Evolutionary conservation across 2,797 vertebrate genomes (phyloP), one percentile per base, ranked within the genome.

Genomic region (Channallabes apus): DNA sequence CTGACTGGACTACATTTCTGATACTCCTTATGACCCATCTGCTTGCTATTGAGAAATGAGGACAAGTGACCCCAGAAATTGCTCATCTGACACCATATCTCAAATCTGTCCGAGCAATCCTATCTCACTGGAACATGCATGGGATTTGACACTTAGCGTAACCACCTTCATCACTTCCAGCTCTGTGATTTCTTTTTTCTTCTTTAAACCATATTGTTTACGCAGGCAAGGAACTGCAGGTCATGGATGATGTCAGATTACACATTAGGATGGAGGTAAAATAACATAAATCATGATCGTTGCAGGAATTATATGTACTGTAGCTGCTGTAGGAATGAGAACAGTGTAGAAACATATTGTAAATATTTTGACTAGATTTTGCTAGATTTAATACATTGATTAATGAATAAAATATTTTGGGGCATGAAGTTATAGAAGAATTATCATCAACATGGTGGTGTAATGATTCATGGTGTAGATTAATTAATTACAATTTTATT

Each of bases 81-180:
- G 9, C 54, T 76, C 73, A 20, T 32, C 73, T 58, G 90, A 90
- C 90, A 90, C 86, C 68, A 62, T 84, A 87, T 89, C 89, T 90
- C 76, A 86, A 85, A 89, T 88, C 83, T 88, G 89, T 90, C 88
- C 1, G 27, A 68, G 32, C 82, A 59, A 78, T 85, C 86, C 87
- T 82, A 88, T 91, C 89, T 84, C 59, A 20, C 46, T 27, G 75
- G 41, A 72, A 83, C 80, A 82, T 81, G 81, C 22, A 72, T 83
- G 54, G 56, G 82, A 68, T 84, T 75, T 87, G 88, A 87, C 85
- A 78, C 72, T 73, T 24, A 81, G 58, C 46, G 82, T 62, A 84
- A 79, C 38, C 32, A 41, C 51, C 41, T 46, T 82, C 54, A 67
- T 73, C 71, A n/a, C 59, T 61, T 81, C 72, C 41, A 11, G n/a